Evolutionary conservation across 2,888 invertebrate genomes (phyloP).

Genomic region (Tenodera sinensis): DNA sequence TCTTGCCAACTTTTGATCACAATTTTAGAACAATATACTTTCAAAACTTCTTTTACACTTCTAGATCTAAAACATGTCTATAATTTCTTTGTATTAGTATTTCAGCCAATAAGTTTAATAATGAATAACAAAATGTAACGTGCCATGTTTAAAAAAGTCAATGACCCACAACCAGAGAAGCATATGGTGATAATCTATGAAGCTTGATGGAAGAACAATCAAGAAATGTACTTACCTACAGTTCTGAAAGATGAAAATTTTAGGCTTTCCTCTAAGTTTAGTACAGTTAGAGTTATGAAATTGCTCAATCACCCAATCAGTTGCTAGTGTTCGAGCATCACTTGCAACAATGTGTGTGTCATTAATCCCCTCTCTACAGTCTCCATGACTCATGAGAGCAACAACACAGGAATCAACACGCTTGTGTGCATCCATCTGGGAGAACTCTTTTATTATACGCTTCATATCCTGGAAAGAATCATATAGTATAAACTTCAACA

Average conservation of each 20-base stretch:
- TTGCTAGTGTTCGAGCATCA: constrained; percentile 53
- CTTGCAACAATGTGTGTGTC: constrained; percentile 58
- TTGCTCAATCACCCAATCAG: constrained; percentile 53
- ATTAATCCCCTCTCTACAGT: constrained; percentile 44
- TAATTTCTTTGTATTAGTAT: no score
- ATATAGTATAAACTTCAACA: not conserved
- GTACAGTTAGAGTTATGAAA: constrained; percentile 57
- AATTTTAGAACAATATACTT: no score
- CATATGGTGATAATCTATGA: no score
- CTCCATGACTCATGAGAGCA: constrained; percentile 66
- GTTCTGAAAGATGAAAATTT: constrained; percentile 70
- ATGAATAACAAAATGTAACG: no score
- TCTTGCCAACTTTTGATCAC: no score
- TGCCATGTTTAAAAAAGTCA: no score
- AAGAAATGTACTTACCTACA: constrained; percentile 51
- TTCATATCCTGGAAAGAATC: constrained; percentile 42
- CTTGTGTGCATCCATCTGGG: constrained; percentile 45
- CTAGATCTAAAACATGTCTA: no score
- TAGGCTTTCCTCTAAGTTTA: constrained; percentile 57
- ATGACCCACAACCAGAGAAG: no score
- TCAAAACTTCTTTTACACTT: no score
- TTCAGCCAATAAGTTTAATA: no score
- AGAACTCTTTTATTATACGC: constrained; percentile 46
- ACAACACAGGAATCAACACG: constrained; percentile 59
- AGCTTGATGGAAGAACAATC: no score